Evolutionary conservation across 2,797 vertebrate genomes (phyloP).

Genomic region (Peromyscus eremicus): DNA sequence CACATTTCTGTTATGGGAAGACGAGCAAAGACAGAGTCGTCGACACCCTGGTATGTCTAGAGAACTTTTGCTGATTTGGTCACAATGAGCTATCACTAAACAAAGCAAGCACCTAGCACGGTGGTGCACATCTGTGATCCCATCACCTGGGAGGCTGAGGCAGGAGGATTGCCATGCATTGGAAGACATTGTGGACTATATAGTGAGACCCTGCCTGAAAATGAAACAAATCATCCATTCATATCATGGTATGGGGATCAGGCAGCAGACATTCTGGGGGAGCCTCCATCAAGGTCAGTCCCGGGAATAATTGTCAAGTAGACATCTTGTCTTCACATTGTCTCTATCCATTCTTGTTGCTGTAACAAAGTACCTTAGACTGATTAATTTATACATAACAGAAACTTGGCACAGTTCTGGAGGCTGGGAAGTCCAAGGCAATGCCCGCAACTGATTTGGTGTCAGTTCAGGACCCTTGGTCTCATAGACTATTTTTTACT

Average conservation of each 20-base stretch:
- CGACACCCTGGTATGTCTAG: background rate
- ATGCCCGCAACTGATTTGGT: background rate
- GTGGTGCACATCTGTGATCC: background rate
- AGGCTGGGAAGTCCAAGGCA: background rate
- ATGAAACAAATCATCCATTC: background rate
- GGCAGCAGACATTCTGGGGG: background rate
- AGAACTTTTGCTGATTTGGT: background rate
- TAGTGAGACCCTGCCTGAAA: background rate
- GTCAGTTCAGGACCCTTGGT: background rate
- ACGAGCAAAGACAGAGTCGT: background rate
- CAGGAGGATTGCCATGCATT: background rate
- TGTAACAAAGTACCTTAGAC: background rate
- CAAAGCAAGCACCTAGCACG: background rate
- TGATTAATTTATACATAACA: background rate
- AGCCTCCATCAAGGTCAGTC: background rate
- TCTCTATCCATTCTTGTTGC: background rate
- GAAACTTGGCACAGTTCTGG: background rate
- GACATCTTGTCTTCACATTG: background rate
- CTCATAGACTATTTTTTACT: background rate
- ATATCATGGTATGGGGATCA: background rate
- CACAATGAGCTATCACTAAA: background rate
- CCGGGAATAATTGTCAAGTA: background rate
- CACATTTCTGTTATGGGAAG: background rate
- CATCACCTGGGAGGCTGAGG: background rate
- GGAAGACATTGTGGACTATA: background rate